phyloP scores from a whole-genome alignment of 23 tunicate genomes.

The Styela clava region DNA sequence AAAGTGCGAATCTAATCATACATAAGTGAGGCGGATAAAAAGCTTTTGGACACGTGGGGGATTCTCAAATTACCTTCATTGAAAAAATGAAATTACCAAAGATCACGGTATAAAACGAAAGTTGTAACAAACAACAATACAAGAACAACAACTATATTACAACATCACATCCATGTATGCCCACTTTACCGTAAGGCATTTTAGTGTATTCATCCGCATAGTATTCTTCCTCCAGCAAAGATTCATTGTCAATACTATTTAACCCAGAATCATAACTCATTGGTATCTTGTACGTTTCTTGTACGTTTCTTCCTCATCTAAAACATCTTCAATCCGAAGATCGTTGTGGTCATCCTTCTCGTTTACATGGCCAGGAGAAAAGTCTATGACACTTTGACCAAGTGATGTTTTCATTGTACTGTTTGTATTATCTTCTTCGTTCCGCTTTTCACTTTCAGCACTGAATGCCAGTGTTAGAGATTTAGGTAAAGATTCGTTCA shows the following conservation, averaged over 20 bases:
- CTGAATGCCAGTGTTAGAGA: neutral
- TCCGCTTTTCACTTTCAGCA: neutral
- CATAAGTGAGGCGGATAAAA: too few relatives aligned
- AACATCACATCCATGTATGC: slow-evolving; percentile 9
- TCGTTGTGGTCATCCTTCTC: neutral
- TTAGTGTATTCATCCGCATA: slow-evolving; percentile 16
- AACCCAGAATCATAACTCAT: slow-evolving; percentile 90
- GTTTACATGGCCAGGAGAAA: neutral
- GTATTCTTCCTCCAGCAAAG: slow-evolving; percentile 61
- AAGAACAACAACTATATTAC: slow-evolving; percentile 1
- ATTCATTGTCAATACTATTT: slow-evolving; percentile 83
- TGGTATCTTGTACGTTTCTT: slow-evolving; percentile 26
- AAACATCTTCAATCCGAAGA: neutral
- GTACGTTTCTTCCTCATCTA: neutral
- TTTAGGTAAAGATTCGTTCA: too few relatives aligned
- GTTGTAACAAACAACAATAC: too few relatives aligned
- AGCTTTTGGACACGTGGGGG: too few relatives aligned
- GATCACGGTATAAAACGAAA: too few relatives aligned
- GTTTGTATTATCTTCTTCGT: too few relatives aligned
- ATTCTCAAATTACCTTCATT: too few relatives aligned
- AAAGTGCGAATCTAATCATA: too few relatives aligned
- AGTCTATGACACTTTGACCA: neutral
- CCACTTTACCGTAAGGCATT: neutral
- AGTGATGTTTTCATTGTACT: too few relatives aligned
- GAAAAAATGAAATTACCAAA: too few relatives aligned